Conservation (phyloP, 1,140 invertebrate species). For the Cydia pomonella region DNA sequence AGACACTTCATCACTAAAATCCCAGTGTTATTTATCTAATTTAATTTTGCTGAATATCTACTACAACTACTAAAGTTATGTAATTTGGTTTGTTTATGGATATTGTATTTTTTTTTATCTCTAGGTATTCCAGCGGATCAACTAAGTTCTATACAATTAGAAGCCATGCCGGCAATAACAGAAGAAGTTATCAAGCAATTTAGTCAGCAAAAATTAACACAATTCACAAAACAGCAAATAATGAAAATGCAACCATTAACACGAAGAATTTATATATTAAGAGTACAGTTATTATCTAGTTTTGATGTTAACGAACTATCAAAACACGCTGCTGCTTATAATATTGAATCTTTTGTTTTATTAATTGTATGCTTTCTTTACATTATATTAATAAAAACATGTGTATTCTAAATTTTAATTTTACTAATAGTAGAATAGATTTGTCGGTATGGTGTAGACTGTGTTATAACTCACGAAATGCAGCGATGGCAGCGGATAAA, state of each 20-base stretch:
- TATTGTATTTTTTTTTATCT: conserved; percentile 28
- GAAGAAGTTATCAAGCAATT: conserved; percentile 61
- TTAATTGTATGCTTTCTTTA: background rate
- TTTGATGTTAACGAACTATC: conserved; percentile 49
- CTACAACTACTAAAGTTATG: too few species aligned
- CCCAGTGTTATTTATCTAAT: background rate
- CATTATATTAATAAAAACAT: background rate
- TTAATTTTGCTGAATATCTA: too few species aligned
- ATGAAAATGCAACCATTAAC: conserved; percentile 62
- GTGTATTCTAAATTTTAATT: background rate
- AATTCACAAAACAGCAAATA: conserved; percentile 70
- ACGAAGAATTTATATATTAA: conserved; percentile 64
- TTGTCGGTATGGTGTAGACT: too few species aligned
- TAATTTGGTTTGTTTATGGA: too few species aligned
- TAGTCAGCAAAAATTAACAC: conserved; percentile 59
- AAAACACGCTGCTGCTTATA: background rate
- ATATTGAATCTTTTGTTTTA: background rate
- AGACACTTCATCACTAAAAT: conserved; percentile 1
- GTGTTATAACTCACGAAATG: too few species aligned
- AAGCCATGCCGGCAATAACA: conserved; percentile 64
- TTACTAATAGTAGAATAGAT: too few species aligned
- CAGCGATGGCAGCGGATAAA: too few species aligned
- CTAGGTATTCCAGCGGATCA: conserved; percentile 61
- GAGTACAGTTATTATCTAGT: conserved; percentile 64
- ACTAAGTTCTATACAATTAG: conserved; percentile 64